Evolutionary conservation across 2,113 vertebrate genomes (phyloP), one percentile per base, ranked within the genome.

Genomic region (Osmerus eperlanus): DNA sequence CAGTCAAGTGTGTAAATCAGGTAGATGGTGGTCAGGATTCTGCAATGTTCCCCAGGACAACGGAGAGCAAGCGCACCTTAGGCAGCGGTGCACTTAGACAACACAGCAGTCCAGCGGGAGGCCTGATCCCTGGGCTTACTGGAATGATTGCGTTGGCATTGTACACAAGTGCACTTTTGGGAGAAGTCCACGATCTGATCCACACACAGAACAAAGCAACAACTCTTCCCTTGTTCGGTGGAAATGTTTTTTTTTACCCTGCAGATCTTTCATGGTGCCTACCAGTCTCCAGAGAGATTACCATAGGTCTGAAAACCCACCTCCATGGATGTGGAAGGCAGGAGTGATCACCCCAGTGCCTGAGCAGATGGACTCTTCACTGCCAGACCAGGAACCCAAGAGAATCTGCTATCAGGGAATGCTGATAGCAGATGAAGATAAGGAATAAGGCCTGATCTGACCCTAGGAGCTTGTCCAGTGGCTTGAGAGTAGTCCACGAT

Each of bases 1-100:
- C 19, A 21, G 29, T 68, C 19, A 63, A 54, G 63, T 63, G 65
- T 65, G 66, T 73, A 53, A 76, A 80, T 63, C 62, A 53, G 41
- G 58, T 74, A 62, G 62, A 74, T 56, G 53, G 41, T 47, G 41
- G 52, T 66, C 32, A 23, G 58, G 65, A 15, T 41, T 73, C 51
- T 41, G n/a, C 65, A 53, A 68, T 23, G 4, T 13, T 53, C 14
- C 23, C 32, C 23, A 67, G 64, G 4, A 51, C 54, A 19, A 58
- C n/a, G 18, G 60, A 55, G 61, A 15, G 16, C 41, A 28, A n/a
- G 21, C 7, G 51, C 25, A 29, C 65, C n/a, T 72, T 36, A 60
- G 7, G 41, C 1, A 47, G 41, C 1, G 41, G 41, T 5, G 1
- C 9, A 12, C 9, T 47, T 12, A 47, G 41, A 5, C 41, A 47